These are phyloP conservation scores for Ormyrus thymus DNA, from an alignment of 2,888 invertebrate species.

Conservation along the genomic window DNA sequence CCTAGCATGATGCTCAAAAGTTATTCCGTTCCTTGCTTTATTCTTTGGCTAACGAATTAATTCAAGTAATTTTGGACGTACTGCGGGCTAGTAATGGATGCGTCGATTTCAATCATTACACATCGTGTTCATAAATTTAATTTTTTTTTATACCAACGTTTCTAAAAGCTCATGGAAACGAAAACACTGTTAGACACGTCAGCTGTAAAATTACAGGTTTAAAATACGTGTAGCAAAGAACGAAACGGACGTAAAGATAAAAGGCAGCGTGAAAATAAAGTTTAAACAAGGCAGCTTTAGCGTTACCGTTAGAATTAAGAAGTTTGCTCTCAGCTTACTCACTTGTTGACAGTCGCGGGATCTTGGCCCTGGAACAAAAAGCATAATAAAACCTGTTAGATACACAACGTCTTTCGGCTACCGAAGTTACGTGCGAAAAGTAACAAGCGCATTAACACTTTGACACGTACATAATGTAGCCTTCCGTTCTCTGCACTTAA, in stretches of 20 bases:
- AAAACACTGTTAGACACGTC: too few relatives aligned
- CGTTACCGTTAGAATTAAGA: conserved; percentile 32
- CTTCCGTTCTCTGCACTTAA: not conserved
- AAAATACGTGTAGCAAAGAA: too few relatives aligned
- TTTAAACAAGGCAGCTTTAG: not conserved
- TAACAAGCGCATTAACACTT: not conserved
- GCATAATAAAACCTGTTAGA: conserved; percentile 31
- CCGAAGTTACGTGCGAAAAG: conserved; percentile 29
- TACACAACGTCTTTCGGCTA: not conserved
- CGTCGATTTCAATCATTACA: too few relatives aligned
- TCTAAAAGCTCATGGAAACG: too few relatives aligned
- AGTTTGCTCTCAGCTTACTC: conserved; percentile 45
- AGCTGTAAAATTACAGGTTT: too few relatives aligned
- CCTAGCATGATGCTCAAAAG: too few relatives aligned
- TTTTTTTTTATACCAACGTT: too few relatives aligned
- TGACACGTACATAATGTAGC: not conserved
- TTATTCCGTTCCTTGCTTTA: too few relatives aligned
- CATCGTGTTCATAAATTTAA: too few relatives aligned
- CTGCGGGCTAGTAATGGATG: too few relatives aligned
- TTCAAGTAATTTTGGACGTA: too few relatives aligned
- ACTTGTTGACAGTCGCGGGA: conserved; percentile 55
- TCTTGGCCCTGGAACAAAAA: conserved; percentile 54
- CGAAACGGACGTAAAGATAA: not conserved
- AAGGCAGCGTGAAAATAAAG: conserved; percentile 15
- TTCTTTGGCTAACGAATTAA: too few relatives aligned